Conservation (phyloP, 2,797 vertebrate genomes). For the Tapera naevia region DNA sequence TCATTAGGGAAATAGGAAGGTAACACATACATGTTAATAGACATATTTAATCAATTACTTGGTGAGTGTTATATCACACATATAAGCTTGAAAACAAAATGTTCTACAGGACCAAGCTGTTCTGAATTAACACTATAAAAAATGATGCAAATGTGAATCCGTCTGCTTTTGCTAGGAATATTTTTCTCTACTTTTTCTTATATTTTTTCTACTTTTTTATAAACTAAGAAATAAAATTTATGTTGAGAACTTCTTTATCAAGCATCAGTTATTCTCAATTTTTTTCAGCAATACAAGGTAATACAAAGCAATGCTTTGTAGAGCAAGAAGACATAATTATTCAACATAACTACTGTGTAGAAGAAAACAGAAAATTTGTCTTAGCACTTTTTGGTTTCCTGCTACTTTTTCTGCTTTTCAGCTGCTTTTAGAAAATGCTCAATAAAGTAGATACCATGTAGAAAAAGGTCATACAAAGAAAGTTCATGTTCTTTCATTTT, state of each 20-base stretch:
- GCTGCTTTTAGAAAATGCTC: not conserved
- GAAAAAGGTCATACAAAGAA: not conserved
- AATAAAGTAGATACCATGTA: not conserved
- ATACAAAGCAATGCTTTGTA: constrained; percentile 15
- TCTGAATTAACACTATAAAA: constrained; percentile 35
- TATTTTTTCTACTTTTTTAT: not conserved
- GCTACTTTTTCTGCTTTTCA: not conserved
- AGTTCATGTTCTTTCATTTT: not conserved
- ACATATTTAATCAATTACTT: constrained; percentile 64
- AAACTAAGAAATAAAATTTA: constrained; percentile 47
- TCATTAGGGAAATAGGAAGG: constrained; percentile 40
- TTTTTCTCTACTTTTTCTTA: not conserved
- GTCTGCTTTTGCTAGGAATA: constrained; percentile 14
- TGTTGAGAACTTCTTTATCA: constrained; percentile 28
- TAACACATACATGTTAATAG: constrained; percentile 49
- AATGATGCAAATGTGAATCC: constrained; percentile 35
- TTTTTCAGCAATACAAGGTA: constrained; percentile 11
- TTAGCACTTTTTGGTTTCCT: not conserved
- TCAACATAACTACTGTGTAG: not conserved
- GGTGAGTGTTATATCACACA: constrained; percentile 36
- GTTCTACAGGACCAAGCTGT: constrained; percentile 38
- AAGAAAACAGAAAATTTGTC: not conserved
- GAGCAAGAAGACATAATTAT: not conserved
- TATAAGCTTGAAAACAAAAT: constrained; percentile 52
- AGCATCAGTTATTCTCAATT: not conserved